phyloP scores from a whole-genome alignment of 2,797 vertebrate genomes.

The Xiphorhynchus erythropygius region DNA sequence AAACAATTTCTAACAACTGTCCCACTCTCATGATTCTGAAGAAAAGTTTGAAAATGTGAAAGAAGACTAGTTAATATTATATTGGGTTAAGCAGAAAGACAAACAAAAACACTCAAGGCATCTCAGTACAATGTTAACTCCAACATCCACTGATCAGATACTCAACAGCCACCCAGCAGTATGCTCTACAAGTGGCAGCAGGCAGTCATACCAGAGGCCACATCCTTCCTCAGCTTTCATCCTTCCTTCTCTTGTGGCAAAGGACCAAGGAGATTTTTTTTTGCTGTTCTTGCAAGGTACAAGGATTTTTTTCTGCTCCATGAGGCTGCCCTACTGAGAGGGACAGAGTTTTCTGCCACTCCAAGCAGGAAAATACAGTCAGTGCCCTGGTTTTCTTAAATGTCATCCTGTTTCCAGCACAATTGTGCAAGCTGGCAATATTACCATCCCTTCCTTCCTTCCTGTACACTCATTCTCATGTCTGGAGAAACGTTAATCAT shows the following conservation, averaged over 20 bases:
- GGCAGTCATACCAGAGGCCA: background rate
- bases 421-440: constrained; percentile 46
- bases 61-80: background rate
- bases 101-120: background rate
- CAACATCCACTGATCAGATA: background rate
- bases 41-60: background rate
- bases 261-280: background rate
- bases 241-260: constrained; percentile 18
- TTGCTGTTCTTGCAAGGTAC: constrained; percentile 3
- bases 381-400: constrained; percentile 34
- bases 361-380: background rate
- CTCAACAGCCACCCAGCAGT: background rate
- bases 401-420: constrained; percentile 33
- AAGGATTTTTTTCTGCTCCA: background rate
- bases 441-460: constrained; percentile 62
- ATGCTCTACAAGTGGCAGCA: background rate
- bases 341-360: background rate
- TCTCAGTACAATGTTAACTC: background rate
- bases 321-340: background rate
- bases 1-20: background rate
- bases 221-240: background rate
- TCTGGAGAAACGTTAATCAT: constrained; percentile 34
- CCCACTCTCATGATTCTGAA: background rate
- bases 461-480: constrained; percentile 41
- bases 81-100: background rate